Evolutionary conservation across 2,113 vertebrate species (phyloP), one percentile per base, ranked within the genome.

Genomic region (Myiozetetes cayanensis): DNA sequence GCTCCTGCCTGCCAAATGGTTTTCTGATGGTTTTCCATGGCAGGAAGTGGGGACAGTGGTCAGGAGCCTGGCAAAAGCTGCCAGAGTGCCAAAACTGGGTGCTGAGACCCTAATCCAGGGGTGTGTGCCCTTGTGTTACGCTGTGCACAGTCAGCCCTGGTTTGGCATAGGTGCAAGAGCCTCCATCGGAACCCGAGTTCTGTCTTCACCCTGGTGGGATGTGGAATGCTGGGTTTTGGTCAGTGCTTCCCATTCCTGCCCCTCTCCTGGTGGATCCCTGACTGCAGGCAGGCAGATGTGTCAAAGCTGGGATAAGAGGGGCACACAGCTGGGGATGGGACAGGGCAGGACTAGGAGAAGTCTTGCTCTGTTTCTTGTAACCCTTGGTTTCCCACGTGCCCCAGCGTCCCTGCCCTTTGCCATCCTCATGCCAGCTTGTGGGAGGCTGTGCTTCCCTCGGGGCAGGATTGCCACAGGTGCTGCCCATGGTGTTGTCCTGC

Each of bases 381-480:
- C 76, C 56, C 37, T 33, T 18, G 22, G 14, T 50, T 55, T 55
- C 35, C 61, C 3, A 0, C 30, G 19, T 24, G 62, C n/a, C 62
- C 44, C 10, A 3, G 1, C 27, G 2, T 4, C 46, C 55, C 72
- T 9, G 58, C 37, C 19, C 31, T 24, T 7, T 37, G 30, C 61
- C 22, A 1, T n/a, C 62, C 13, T n/a, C 1, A 2, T 13, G 52
- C 35, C 19, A 11, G 49, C 68, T 23, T 3, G 0, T 17, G 2
- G 19, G 49, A 5, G 20, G 43, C 56, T 2, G 0, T 4, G 8
- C 33, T 58, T 18, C 6, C 27, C 37, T 10, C 0, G 4, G 55
- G 28, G 4, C 50, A 13, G 77, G 81, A 8, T 8, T 27, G 18
- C 33, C 59, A 9, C 2, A 20, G 44, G 50, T 17, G 18, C 16